A percentile compares a stretch with the other conserved stretches of the same genome.
These are phyloP conservation scores for Acanthaster planci DNA, from an alignment of 35 echinoderm and acorn worm species.

Conservation along the genomic window DNA sequence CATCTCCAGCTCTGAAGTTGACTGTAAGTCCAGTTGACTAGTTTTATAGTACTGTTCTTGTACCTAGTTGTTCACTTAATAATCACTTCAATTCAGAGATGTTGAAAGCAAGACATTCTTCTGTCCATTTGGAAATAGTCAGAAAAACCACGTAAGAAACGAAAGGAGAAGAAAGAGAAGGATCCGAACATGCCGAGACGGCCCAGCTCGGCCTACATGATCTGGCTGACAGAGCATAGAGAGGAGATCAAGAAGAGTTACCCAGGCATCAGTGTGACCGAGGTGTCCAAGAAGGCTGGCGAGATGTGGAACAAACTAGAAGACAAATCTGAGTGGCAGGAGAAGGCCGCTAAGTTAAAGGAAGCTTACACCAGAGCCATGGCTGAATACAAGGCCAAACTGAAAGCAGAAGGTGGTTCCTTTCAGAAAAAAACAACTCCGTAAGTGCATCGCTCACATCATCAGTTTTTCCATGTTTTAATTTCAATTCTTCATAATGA, in stretches of 20 bases:
- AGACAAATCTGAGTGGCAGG: conserved; percentile 74
- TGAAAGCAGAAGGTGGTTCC: conserved; percentile 26
- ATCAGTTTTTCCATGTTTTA: background rate
- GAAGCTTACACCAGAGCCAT: conserved; percentile 67
- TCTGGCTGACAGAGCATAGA: conserved; percentile 75
- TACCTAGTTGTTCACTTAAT: too few relatives aligned
- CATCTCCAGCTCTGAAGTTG: too few relatives aligned
- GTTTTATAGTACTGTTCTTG: too few relatives aligned
- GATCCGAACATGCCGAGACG: conserved; percentile 86
- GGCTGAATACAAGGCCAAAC: conserved; percentile 60
- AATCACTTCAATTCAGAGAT: too few relatives aligned
- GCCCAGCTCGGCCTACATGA: conserved; percentile 72
- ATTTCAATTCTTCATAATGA: too few relatives aligned
- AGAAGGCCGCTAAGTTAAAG: conserved; percentile 45
- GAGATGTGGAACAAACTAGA: conserved; percentile 85
- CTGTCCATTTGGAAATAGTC: conserved; percentile 41
- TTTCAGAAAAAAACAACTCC: background rate
- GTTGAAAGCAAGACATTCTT: too few relatives aligned
- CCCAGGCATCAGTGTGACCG: conserved; percentile 70
- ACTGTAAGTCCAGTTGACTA: too few relatives aligned
- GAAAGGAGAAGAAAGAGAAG: conserved; percentile 67
- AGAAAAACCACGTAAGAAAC: conserved; percentile 55
- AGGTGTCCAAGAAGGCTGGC: conserved; percentile 87
- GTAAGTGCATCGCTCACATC: too few relatives aligned
- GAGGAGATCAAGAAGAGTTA: conserved; percentile 70